phyloP scores from a whole-genome alignment of 2,113 vertebrate genomes.

The Diadophis punctatus region DNA sequence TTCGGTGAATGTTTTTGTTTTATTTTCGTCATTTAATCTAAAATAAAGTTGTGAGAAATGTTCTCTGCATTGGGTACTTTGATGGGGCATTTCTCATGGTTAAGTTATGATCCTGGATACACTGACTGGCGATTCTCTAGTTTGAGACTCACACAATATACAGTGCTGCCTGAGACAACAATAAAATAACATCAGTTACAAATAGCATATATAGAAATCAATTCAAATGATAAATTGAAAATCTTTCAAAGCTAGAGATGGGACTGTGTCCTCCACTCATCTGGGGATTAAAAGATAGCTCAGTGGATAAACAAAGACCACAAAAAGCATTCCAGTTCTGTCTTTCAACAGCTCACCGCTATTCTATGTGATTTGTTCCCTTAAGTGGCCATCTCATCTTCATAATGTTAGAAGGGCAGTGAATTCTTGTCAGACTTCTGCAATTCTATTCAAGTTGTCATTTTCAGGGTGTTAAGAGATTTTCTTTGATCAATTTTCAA shows the following conservation, averaged over 20 bases:
- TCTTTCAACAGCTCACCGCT: background rate
- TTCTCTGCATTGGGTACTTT: background rate
- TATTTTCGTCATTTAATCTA: background rate
- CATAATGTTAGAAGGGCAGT: background rate
- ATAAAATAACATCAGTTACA: background rate
- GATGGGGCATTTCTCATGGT: background rate
- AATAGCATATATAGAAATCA: background rate
- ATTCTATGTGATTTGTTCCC: background rate
- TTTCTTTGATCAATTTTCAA: background rate
- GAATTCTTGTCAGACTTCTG: background rate
- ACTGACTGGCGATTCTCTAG: background rate
- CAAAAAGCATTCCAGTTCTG: background rate
- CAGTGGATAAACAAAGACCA: background rate
- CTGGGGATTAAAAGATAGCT: background rate
- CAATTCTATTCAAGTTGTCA: background rate
- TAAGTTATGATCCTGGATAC: background rate
- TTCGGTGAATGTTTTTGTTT: background rate
- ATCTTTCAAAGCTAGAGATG: background rate
- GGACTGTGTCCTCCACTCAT: background rate
- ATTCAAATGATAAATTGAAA: background rate
- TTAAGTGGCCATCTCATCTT: background rate
- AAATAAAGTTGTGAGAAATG: background rate
- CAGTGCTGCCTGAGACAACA: background rate
- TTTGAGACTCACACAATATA: background rate
- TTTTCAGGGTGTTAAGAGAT: background rate